These are phyloP conservation scores for Semaprochilodus insignis DNA, from an alignment of 2,797 vertebrate species.

Conservation along the genomic window DNA sequence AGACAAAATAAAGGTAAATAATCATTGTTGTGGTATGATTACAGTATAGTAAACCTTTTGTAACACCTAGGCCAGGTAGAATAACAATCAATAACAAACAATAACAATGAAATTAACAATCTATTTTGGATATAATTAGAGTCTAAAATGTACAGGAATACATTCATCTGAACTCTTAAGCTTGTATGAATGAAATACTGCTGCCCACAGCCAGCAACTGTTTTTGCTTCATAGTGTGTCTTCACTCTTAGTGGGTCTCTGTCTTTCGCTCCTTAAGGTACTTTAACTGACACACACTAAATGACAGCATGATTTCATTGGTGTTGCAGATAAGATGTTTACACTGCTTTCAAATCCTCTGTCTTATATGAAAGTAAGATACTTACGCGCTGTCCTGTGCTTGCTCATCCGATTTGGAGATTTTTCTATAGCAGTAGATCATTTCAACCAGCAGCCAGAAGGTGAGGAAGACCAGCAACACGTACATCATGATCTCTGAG, in stretches of 20 bases:
- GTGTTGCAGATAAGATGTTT: background rate
- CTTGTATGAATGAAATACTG: too few relatives aligned
- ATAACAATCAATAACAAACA: too few relatives aligned
- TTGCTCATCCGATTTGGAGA: slow-evolving; percentile 92
- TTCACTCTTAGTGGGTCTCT: background rate
- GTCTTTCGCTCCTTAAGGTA: background rate
- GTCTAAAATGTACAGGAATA: too few relatives aligned
- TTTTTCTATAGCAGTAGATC: slow-evolving; percentile 98
- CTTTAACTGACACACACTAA: background rate
- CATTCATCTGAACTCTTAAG: background rate
- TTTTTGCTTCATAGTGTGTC: background rate
- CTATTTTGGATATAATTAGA: background rate
- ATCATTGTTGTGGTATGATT: too few relatives aligned
- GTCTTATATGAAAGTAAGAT: background rate
- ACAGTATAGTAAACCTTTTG: too few relatives aligned
- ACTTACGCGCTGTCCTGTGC: slow-evolving; percentile 93
- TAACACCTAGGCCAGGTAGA: too few relatives aligned
- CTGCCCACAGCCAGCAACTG: background rate
- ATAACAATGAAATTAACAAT: too few relatives aligned
- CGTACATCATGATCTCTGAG: slow-evolving; percentile 98
- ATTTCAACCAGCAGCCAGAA: slow-evolving; percentile 96
- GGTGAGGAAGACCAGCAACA: slow-evolving; percentile 94
- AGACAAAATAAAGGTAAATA: too few relatives aligned
- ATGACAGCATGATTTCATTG: background rate
- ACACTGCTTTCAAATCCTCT: background rate